These are phyloP conservation scores for Limanda limanda DNA, from an alignment of 2,113 vertebrate species.

Conservation along the genomic window DNA sequence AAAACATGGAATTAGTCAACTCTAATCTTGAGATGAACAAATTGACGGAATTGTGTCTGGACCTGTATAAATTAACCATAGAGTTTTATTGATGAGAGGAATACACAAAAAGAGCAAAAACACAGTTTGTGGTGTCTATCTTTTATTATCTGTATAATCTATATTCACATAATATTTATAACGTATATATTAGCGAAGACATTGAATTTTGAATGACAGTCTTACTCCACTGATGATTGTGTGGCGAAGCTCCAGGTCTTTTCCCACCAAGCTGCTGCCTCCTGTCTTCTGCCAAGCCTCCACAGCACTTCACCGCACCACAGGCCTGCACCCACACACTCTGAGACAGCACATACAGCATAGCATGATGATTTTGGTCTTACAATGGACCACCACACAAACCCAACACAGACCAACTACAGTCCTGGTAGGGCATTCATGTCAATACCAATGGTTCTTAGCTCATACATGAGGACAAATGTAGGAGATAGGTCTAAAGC, in stretches of 20 bases:
- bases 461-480: neutral
- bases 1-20: constrained; percentile 16
- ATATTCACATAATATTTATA: too few species aligned
- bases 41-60: neutral
- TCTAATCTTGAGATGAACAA: neutral
- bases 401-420: neutral
- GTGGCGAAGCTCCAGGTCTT: constrained; percentile 63
- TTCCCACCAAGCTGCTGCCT: constrained; percentile 84
- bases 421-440: neutral
- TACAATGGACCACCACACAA: neutral
- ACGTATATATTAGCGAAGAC: neutral
- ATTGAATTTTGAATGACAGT: constrained; percentile 10
- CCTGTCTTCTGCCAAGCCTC: constrained; percentile 84
- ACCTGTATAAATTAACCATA: neutral
- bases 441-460: neutral
- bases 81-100: neutral
- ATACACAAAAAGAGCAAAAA: neutral
- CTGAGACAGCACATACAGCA: constrained; percentile 73
- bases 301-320: constrained; percentile 87
- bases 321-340: constrained; percentile 76
- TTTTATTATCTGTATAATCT: too few species aligned
- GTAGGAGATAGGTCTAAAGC: neutral
- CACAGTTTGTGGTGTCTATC: neutral
- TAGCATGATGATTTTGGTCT: neutral
- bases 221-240: constrained; percentile 64